phyloP scores from a whole-genome alignment of 2,113 vertebrate genomes.

The Myiopsitta monachus region DNA sequence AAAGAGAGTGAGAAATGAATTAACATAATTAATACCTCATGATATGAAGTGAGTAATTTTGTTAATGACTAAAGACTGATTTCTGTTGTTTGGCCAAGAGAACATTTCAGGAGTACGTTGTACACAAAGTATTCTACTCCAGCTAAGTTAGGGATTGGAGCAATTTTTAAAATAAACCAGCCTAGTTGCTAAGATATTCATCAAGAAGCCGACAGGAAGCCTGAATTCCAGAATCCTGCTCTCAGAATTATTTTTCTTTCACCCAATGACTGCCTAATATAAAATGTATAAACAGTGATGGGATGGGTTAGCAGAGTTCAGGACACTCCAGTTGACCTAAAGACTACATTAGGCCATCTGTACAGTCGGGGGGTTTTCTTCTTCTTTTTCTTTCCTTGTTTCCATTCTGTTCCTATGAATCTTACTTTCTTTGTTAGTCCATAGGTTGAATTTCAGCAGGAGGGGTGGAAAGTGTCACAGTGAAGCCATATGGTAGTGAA shows the following conservation, averaged over 20 bases:
- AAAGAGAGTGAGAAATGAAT: not conserved
- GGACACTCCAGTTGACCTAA: not conserved
- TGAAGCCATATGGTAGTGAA: not conserved
- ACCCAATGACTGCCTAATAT: not conserved
- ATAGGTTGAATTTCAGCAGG: not conserved
- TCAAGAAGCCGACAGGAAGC: not conserved
- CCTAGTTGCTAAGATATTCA: constrained; percentile 52
- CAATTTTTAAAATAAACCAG: constrained; percentile 10
- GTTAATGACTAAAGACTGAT: not conserved
- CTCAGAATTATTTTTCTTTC: constrained; percentile 31
- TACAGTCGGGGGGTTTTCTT: accelerated
- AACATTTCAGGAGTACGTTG: not conserved
- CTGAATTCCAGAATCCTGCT: not conserved
- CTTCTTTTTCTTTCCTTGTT: not conserved
- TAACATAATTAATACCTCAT: not conserved
- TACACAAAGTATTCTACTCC: not conserved
- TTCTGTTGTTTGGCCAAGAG: not conserved
- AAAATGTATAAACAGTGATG: not conserved
- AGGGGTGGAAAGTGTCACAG: not conserved
- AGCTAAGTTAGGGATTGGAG: not conserved
- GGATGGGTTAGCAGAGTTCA: not conserved
- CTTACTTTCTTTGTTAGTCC: not conserved
- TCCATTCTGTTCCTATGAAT: not conserved
- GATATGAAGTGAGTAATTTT: not conserved
- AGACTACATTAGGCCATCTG: not conserved